phyloP scores from a whole-genome alignment of 30 jellyfish, hydroid and myxozoan species.

The Hydractinia echinata region DNA sequence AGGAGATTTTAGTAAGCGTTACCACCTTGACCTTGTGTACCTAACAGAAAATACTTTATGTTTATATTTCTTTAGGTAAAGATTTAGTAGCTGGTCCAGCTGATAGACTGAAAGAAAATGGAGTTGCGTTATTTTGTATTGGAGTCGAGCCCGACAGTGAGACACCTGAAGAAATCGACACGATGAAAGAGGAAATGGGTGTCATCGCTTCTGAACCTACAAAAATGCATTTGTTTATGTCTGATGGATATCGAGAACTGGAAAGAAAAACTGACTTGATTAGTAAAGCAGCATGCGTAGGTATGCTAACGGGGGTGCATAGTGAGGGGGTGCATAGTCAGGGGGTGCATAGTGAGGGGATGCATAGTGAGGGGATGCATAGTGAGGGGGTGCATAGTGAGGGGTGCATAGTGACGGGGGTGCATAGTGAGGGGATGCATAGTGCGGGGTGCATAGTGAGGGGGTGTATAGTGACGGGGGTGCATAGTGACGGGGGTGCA shows the following conservation, averaged over 20 bases:
- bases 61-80: constrained; percentile 22
- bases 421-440: too few species aligned
- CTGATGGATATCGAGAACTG: constrained; percentile 93
- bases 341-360: too few species aligned
- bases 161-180: constrained; percentile 77
- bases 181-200: constrained; percentile 86
- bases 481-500: too few species aligned
- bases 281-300: constrained; percentile 96
- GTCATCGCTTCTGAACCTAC: constrained; percentile 92
- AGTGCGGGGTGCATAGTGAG: too few species aligned
- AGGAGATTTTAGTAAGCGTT: background rate
- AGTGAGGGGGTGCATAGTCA: too few species aligned
- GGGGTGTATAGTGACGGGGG: too few species aligned
- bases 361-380: too few species aligned
- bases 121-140: constrained; percentile 82
- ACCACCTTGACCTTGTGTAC: too few species aligned
- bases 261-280: constrained; percentile 64
- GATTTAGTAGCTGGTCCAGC: constrained; percentile 97
- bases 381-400: too few species aligned
- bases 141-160: constrained; percentile 96
- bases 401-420: too few species aligned
- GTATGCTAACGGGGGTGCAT: constrained; percentile 16
- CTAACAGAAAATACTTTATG: background rate
- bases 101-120: constrained; percentile 73
- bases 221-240: constrained; percentile 66